phyloP scores from a whole-genome alignment of 1,140 invertebrate species.

The Rhagoletis pomonella region DNA sequence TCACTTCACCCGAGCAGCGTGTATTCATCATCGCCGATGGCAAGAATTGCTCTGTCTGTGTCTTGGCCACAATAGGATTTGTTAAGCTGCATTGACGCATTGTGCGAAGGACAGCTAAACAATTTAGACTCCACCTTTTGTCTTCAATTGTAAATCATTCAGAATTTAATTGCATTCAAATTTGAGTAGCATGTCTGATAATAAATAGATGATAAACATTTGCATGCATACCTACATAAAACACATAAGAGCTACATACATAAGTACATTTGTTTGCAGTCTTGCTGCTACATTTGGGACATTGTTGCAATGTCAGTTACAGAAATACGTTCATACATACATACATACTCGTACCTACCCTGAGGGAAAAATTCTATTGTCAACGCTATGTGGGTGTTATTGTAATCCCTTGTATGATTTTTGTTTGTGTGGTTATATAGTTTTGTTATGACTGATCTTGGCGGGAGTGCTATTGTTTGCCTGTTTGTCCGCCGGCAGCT shows the following conservation, averaged over 20 bases:
- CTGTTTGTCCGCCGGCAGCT: background rate
- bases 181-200: constrained; percentile 37
- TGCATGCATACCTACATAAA: background rate
- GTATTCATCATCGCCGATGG: constrained; percentile 12
- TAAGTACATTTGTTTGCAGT: background rate
- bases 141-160: constrained; percentile 50
- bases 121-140: constrained; percentile 42
- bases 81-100: background rate
- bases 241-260: background rate
- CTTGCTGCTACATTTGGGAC: constrained; percentile 2
- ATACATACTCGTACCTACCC: background rate
- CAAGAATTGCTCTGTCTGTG: background rate
- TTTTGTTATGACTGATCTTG: constrained; percentile 35
- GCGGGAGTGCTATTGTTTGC: constrained; percentile 44
- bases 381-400: background rate
- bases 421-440: background rate
- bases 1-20: background rate
- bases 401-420: constrained; percentile 20
- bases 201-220: constrained; percentile 43
- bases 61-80: constrained; percentile 20
- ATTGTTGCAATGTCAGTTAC: constrained; percentile 4
- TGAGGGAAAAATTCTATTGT: constrained; percentile 26
- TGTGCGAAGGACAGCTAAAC: constrained; percentile 48
- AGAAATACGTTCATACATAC: background rate
- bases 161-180: constrained; percentile 47